Conservation (phyloP, 53 echinoderm and acorn worm genomes). For the Hippasteria phrygiana region DNA sequence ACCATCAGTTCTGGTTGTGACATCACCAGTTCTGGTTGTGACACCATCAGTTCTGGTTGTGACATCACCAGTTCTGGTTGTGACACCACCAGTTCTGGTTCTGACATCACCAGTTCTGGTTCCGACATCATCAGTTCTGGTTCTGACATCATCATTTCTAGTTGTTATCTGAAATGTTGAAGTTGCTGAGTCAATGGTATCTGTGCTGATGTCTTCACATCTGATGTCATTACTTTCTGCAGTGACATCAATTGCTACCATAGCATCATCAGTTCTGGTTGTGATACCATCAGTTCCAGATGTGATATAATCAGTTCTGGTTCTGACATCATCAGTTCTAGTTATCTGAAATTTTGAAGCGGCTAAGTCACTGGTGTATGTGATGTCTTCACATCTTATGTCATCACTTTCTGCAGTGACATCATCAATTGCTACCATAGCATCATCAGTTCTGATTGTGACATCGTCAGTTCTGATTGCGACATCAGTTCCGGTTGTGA, state of each 20-base stretch:
- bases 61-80: constrained; percentile 9
- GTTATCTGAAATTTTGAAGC: not conserved
- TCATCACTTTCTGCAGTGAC: constrained; percentile 17
- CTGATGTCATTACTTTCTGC: not conserved
- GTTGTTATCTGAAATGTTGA: constrained; percentile 1
- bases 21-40: constrained; percentile 29
- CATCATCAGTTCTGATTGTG: constrained; percentile 7
- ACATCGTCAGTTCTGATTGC: constrained; percentile 22
- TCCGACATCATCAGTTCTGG: constrained; percentile 19
- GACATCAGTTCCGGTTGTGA: constrained; percentile 17
- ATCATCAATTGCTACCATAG: not conserved
- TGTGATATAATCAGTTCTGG: constrained; percentile 16
- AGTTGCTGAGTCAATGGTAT: not conserved
- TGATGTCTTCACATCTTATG: not conserved
- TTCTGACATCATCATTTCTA: constrained; percentile 26
- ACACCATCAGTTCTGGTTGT: constrained; percentile 14
- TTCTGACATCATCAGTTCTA: constrained; percentile 27
- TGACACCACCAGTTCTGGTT: constrained; percentile 21
- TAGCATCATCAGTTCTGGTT: not conserved
- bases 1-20: not conserved
- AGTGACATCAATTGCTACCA: not conserved
- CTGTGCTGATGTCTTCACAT: not conserved
- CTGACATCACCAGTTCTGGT: constrained; percentile 15
- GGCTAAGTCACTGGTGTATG: not conserved
- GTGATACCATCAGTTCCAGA: not conserved